These are phyloP conservation scores for Tupaia chinensis DNA, from an alignment of 2,113 vertebrate species.

Conservation along the genomic window DNA sequence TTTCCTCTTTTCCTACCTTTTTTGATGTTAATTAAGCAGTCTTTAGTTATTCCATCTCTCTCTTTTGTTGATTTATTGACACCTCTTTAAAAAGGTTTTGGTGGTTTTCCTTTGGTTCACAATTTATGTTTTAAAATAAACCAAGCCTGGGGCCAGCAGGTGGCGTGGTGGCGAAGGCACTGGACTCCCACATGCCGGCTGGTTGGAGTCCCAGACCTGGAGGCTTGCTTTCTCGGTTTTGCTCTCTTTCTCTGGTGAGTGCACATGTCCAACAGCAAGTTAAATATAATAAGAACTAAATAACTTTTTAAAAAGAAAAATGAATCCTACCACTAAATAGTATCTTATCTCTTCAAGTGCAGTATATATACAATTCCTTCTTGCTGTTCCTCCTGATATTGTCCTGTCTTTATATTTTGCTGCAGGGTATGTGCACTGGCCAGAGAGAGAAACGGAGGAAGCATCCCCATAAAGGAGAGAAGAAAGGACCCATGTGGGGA, in stretches of 20 bases:
- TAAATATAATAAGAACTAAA: too few relatives aligned
- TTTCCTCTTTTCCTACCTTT: background rate
- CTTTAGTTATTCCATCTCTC: background rate
- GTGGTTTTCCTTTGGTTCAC: background rate
- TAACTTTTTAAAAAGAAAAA: too few relatives aligned
- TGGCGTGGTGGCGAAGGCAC: too few relatives aligned
- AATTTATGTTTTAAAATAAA: background rate
- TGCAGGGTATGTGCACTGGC: too few relatives aligned
- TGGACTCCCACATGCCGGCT: too few relatives aligned
- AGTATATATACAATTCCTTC: background rate
- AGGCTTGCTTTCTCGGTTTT: too few relatives aligned
- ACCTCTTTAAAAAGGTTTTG: background rate
- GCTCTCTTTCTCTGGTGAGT: too few relatives aligned
- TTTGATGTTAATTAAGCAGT: background rate
- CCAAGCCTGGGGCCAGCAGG: background rate
- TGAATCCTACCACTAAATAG: background rate
- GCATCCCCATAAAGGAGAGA: too few relatives aligned
- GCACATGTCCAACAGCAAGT: too few relatives aligned
- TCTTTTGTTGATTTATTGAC: background rate
- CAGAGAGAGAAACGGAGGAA: too few relatives aligned
- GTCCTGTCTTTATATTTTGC: background rate
- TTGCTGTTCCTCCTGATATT: accelerated
- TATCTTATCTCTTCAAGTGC: background rate
- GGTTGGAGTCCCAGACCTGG: too few relatives aligned
- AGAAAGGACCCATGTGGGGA: too few relatives aligned